Percentiles rank a stretch among this genome's conserved stretches.
Conservation (phyloP, 2,113 vertebrate genomes). For the Nanorana parkeri region DNA sequence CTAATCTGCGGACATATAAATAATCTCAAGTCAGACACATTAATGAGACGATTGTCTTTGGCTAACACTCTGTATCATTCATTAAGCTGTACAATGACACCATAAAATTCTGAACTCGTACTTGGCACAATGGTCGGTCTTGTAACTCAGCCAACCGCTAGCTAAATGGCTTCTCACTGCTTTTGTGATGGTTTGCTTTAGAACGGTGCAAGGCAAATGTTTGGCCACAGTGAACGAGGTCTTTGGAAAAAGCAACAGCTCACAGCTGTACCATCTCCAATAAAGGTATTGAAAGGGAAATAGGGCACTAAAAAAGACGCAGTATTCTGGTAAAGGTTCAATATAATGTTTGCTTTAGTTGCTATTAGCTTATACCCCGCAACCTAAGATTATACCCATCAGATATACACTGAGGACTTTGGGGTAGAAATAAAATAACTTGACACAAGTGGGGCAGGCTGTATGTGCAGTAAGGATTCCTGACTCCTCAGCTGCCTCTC, state of each 20-base stretch:
- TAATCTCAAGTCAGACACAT: slow-evolving; percentile 20
- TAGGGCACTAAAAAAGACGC: neutral
- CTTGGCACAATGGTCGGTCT: slow-evolving; percentile 3
- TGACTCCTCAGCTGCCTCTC: too few relatives aligned
- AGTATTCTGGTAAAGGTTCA: neutral
- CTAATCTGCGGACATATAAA: slow-evolving; percentile 17
- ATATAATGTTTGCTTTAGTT: neutral
- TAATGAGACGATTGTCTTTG: slow-evolving; percentile 26
- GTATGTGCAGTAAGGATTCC: too few relatives aligned
- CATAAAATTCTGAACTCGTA: slow-evolving; percentile 21
- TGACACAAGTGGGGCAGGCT: too few relatives aligned
- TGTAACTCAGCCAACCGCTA: slow-evolving; percentile 14
- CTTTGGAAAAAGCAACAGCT: neutral
- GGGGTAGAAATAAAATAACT: too few relatives aligned
- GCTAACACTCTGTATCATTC: slow-evolving; percentile 35
- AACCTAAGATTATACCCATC: too few relatives aligned
- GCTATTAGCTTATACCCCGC: too few relatives aligned
- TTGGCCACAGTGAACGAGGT: slow-evolving; percentile 12
- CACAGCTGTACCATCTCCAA: slow-evolving; percentile 15
- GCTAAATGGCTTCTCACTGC: slow-evolving; percentile 40
- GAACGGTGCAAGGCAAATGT: slow-evolving; percentile 10
- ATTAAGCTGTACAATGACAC: slow-evolving; percentile 22
- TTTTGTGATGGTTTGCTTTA: slow-evolving; percentile 25
- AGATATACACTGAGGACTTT: too few relatives aligned
- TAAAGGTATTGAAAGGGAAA: slow-evolving; percentile 1